Conservation (phyloP, 1,140 invertebrate genomes). For the Lasaia peninsularis region DNA sequence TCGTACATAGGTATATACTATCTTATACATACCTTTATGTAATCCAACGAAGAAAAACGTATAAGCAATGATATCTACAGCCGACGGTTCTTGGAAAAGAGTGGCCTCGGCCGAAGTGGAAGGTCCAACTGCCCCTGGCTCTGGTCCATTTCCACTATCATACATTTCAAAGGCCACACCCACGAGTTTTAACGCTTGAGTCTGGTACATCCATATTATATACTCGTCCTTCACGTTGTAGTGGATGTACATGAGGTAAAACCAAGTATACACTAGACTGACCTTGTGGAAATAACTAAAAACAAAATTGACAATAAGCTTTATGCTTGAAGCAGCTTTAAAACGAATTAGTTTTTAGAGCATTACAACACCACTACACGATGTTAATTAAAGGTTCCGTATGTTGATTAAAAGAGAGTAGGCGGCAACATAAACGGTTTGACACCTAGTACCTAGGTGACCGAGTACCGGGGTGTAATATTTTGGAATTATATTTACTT, state of each 20-base stretch:
- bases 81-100: slow-evolving; percentile 28
- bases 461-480: too few relatives aligned
- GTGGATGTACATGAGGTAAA: slow-evolving; percentile 47
- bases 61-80: slow-evolving; percentile 57
- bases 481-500: too few relatives aligned
- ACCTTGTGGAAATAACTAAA: slow-evolving; percentile 57
- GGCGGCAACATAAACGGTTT: too few relatives aligned
- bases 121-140: slow-evolving; percentile 14
- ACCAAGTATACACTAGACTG: slow-evolving; percentile 54
- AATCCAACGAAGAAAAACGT: slow-evolving; percentile 63
- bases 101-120: not conserved
- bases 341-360: too few relatives aligned
- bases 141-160: slow-evolving; percentile 28
- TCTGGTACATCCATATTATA: slow-evolving; percentile 53
- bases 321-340: not conserved
- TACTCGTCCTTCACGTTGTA: slow-evolving; percentile 37
- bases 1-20: not conserved
- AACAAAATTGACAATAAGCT: slow-evolving; percentile 17
- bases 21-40: slow-evolving; percentile 50
- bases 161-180: slow-evolving; percentile 61
- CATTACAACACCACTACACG: too few relatives aligned
- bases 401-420: too few relatives aligned
- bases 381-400: too few relatives aligned
- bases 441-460: too few relatives aligned
- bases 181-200: slow-evolving; percentile 52